Conservation (phyloP, 2,888 invertebrate genomes). For the Xylocampa areola region DNA sequence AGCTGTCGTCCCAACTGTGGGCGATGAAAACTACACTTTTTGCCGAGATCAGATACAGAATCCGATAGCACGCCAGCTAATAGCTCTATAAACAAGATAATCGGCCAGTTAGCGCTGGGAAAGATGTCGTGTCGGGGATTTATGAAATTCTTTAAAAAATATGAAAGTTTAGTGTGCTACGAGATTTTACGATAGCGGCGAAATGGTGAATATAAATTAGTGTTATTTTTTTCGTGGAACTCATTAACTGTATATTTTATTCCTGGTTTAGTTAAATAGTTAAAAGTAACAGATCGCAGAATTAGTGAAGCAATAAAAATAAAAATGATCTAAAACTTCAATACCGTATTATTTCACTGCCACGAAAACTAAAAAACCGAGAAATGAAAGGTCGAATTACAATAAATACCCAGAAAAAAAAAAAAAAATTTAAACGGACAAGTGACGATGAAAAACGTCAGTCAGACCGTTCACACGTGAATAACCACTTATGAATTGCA, state of each 20-base stretch:
- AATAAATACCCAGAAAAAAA: conserved; percentile 60
- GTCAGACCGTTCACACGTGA: conserved; percentile 79
- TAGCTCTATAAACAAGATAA: conserved; percentile 88
- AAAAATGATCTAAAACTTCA: not conserved
- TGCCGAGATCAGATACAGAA: conserved; percentile 81
- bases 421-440: conserved; percentile 69
- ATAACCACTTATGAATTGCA: conserved; percentile 76
- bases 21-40: conserved; percentile 86
- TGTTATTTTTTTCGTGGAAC: conserved; percentile 36
- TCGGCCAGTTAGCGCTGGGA: conserved; percentile 82
- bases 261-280: conserved; percentile 6
- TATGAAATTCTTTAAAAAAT: conserved; percentile 67
- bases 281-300: not conserved
- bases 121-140: conserved; percentile 64
- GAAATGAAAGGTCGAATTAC: conserved; percentile 51
- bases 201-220: conserved; percentile 47
- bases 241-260: conserved; percentile 2
- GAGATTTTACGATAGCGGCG: conserved; percentile 51
- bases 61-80: conserved; percentile 82
- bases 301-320: not conserved
- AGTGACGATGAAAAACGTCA: conserved; percentile 79
- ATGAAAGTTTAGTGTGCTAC: conserved; percentile 56
- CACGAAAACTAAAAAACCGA: conserved; percentile 42
- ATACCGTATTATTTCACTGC: conserved; percentile 20
- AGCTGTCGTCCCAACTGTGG: conserved; percentile 58